phyloP scores from a whole-genome alignment of 2,888 invertebrate species.

The Eupeodes luniger region DNA sequence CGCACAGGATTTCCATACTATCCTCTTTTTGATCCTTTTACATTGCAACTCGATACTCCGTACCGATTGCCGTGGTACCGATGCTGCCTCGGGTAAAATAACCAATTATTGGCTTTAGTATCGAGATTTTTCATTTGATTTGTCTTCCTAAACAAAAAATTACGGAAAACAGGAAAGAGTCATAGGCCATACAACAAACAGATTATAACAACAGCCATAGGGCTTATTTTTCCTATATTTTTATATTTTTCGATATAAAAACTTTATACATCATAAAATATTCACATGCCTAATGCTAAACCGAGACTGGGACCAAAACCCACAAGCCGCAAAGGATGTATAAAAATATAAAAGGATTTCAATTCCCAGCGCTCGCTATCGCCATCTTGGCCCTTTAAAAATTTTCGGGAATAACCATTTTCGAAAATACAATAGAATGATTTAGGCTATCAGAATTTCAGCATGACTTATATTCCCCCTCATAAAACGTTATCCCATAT shows the following conservation, averaged over 20 bases:
- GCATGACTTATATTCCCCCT: slow-evolving; percentile 32
- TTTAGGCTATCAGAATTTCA: slow-evolving; percentile 48
- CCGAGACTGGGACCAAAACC: neutral
- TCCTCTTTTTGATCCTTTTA: neutral
- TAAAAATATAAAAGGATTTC: slow-evolving; percentile 41
- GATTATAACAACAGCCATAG: slow-evolving; percentile 21
- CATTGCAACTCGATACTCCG: neutral
- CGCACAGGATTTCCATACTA: neutral
- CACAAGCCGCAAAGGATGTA: slow-evolving; percentile 4
- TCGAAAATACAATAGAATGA: slow-evolving; percentile 53
- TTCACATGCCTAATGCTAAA: slow-evolving; percentile 51
- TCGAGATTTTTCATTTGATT: slow-evolving; percentile 38
- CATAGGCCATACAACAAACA: neutral
- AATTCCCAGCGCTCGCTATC: slow-evolving; percentile 54
- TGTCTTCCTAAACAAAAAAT: slow-evolving; percentile 8
- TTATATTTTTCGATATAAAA: slow-evolving; percentile 7
- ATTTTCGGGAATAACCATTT: neutral
- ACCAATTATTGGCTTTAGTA: slow-evolving; percentile 45
- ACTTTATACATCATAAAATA: slow-evolving; percentile 65
- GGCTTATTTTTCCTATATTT: slow-evolving; percentile 21
- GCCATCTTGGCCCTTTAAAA: slow-evolving; percentile 4
- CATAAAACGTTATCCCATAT: slow-evolving; percentile 49
- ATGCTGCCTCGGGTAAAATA: slow-evolving; percentile 21
- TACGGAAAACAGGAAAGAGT: neutral
- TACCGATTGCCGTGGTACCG: neutral